Base-by-base conservation (phyloP, 2,113 vertebrate species). In the Osmerus mordax region DNA sequence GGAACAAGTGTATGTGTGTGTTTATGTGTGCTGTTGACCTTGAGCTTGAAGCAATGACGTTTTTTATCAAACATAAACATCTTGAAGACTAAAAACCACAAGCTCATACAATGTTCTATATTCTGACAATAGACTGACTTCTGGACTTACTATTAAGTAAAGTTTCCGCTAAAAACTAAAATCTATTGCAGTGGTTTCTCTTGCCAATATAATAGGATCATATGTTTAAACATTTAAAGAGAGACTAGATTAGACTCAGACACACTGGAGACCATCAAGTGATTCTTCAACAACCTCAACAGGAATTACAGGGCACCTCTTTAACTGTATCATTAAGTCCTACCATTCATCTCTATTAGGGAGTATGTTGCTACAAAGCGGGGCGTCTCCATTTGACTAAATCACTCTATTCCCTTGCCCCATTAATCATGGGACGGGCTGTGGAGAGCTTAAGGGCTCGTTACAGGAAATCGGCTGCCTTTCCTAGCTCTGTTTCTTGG, bases 371-470 rank as follows among this genome's bases (percentile, higher is more conserved):
- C 65, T 36, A 55, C 6, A 23, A 54, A 76, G 11, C 67, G 58
- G 72, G 51, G 69, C 70, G 80, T 73, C 67, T 73, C 69, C 1
- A 73, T 80, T 76, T 72, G 69, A 74, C 25, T 71, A 41, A 69
- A 71, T 85, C 63, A 64, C 72, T 71, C 63, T 3, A 41, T 72
- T 72, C 76, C 78, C 47, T 56, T 71, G 60, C 51, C 53, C 60
- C 62, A 83, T 86, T 81, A 78, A 78, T 84, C 79, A 87, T 71
- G 69, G 71, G 53, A 69, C 61, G 74, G 68, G 68, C 71, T 72
- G 73, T 56, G 74, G 80, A 61, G 78, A 64, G 32, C 78, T 80
- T 55, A 3, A 21, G 36, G 71, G 75, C 83, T 76, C 71, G 79
- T 78, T 86, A 82, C 59, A 71, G 83, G 74, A 82, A 84, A 81